A percentile compares a stretch with the other conserved stretches of the same genome.
phyloP scores from a whole-genome alignment of 2,888 invertebrate species.

The Monochamus alternatus region DNA sequence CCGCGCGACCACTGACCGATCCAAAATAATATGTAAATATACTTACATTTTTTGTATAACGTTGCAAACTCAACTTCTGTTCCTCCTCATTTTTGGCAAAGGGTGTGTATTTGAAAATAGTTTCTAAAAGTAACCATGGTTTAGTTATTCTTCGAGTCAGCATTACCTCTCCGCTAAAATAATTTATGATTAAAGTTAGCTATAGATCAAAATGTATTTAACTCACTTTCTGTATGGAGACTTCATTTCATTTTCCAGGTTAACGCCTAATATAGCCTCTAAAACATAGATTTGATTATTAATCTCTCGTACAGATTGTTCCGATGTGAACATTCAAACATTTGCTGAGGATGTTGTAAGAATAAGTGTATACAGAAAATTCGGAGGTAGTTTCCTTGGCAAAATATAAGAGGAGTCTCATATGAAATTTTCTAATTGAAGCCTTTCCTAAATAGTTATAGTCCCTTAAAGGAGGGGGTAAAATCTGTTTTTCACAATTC shows the following conservation, averaged over 20 bases:
- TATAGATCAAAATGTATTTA: conserved; percentile 3
- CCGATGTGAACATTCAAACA: too few relatives aligned
- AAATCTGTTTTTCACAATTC: too few relatives aligned
- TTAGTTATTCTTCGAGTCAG: conserved; percentile 72
- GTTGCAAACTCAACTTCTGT: conserved; percentile 71
- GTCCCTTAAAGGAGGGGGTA: too few relatives aligned
- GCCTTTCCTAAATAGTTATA: too few relatives aligned
- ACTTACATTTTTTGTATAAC: conserved; percentile 70
- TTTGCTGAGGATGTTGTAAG: too few relatives aligned
- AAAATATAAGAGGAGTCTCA: too few relatives aligned
- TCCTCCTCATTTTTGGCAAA: conserved; percentile 72
- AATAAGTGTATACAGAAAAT: too few relatives aligned
- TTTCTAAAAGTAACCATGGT: conserved; percentile 76
- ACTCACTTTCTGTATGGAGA: conserved; percentile 76
- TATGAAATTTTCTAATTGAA: too few relatives aligned
- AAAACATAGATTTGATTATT: conserved; percentile 43
- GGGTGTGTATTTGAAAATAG: conserved; percentile 73
- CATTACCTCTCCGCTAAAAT: conserved; percentile 72
- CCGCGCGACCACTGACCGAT: too few relatives aligned
- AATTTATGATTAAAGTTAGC: conserved; percentile 7
- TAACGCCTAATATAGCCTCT: conserved; percentile 75
- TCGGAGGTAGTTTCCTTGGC: too few relatives aligned
- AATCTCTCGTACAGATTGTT: too few relatives aligned
- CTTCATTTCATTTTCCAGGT: conserved; percentile 66
- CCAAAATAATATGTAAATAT: too few relatives aligned